phyloP scores from a whole-genome alignment of 2,113 vertebrate species.

The Pithys albifrons region DNA sequence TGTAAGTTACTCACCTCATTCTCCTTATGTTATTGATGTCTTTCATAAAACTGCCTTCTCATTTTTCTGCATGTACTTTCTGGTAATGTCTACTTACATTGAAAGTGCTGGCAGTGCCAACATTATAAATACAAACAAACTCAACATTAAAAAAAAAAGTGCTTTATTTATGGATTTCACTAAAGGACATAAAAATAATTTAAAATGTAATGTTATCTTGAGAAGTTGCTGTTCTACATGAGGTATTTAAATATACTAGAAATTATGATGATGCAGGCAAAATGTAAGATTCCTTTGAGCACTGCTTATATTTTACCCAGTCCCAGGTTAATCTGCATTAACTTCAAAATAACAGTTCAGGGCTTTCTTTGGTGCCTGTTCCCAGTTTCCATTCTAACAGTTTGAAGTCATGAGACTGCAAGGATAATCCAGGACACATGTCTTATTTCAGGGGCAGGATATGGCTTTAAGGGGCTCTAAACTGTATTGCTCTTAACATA shows the following conservation, averaged over 20 bases:
- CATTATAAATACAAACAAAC: background rate
- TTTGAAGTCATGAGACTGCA: background rate
- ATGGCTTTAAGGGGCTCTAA: background rate
- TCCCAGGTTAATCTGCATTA: background rate
- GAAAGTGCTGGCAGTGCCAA: background rate
- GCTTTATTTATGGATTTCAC: background rate
- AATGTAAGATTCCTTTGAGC: background rate
- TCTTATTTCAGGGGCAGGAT: background rate
- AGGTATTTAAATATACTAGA: background rate
- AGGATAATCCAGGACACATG: background rate
- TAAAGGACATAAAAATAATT: background rate
- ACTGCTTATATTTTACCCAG: background rate
- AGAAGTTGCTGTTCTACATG: background rate
- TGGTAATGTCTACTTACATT: background rate
- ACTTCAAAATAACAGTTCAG: background rate
- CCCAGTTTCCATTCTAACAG: background rate
- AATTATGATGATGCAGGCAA: background rate
- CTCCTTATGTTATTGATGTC: background rate
- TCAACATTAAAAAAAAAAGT: fast-evolving
- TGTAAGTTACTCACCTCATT: background rate
- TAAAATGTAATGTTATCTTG: background rate
- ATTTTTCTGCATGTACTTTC: background rate
- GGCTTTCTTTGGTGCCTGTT: background rate
- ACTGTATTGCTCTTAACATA: background rate
- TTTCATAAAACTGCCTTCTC: background rate